Evolutionary conservation across 2,797 vertebrate genomes (phyloP), one percentile per base, ranked within the genome.

Genomic region (Natrix natrix): DNA sequence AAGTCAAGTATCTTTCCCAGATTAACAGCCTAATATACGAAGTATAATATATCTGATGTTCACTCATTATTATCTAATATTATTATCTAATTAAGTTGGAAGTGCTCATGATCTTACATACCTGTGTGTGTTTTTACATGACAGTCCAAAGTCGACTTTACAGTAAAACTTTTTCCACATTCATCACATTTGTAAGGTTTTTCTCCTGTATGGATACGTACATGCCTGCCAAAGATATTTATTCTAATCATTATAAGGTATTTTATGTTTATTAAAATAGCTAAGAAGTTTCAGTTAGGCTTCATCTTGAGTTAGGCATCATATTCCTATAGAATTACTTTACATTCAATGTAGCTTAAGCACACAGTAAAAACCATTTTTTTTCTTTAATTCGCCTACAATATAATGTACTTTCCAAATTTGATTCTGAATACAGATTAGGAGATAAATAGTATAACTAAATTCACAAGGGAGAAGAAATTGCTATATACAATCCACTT

Each of bases 71-170:
- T 22, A 94, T 86, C 0, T 0, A 63, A 66, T 43, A 43, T 26
- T 93, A 88, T 59, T 22, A 94, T 86, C 0, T 0, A 63, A 66
- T 43, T 83, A 0, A 3, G 32, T 74, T 92, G 60, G 88, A 59
- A 92, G 14, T 7, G 90, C 7, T 91, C 2, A 94, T 91, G 94
- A 32, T 17, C 12, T 16, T 92, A 94, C 98, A 94, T 52, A 99
- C 99, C 99, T 97, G 98, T 98, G 95, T 99, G 99, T 0, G 99
- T 99, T 98, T 99, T 99, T 91, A 99, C 98, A 1, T 99, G 99
- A 94, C 99, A 99, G 96, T 99, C 99, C 89, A 99, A 97, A 0
- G 99, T 99, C 3, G 99, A 99, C 92, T 99, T 99, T n/a, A 99
- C 99, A 0, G 99, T 99, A 94, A 99, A 99, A 96, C 98, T 99